Conservation (phyloP, 2,888 invertebrate genomes). For the Maniola hyperantus region DNA sequence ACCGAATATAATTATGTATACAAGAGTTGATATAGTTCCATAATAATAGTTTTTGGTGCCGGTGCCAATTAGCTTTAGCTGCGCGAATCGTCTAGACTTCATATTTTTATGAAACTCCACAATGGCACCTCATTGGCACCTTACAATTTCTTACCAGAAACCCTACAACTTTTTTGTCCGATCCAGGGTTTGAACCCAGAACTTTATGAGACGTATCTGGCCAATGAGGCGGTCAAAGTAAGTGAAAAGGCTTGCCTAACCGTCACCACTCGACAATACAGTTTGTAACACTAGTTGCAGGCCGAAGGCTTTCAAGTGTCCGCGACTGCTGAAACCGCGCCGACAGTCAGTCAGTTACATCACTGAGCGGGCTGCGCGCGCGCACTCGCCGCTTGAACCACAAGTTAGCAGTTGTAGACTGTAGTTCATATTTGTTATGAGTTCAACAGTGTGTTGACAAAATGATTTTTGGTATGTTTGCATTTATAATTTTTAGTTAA, state of each 20-base stretch:
- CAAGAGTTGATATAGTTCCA: no score
- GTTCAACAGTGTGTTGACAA: slow-evolving; percentile 30
- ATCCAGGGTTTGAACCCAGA: no score
- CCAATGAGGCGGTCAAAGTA: background rate
- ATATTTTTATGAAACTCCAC: no score
- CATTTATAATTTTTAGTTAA: background rate
- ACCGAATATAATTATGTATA: no score
- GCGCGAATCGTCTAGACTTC: no score
- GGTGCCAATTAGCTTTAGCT: no score
- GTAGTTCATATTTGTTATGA: slow-evolving; percentile 23
- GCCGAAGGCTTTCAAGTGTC: background rate
- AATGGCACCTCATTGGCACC: no score
- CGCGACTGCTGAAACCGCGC: slow-evolving; percentile 32
- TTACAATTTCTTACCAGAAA: no score
- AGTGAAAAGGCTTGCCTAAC: slow-evolving; percentile 29
- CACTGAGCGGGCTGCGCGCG: slow-evolving; percentile 51
- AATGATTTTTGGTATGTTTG: slow-evolving; percentile 44
- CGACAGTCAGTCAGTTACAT: slow-evolving; percentile 53
- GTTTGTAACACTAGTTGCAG: background rate
- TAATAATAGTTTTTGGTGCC: no score
- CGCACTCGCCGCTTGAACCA: slow-evolving; percentile 43
- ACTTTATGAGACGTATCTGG: no score
- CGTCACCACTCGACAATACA: background rate
- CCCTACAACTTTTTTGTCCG: no score
- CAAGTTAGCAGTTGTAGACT: no score